phyloP scores from a whole-genome alignment of 2,113 vertebrate species.

The Alectura lathami region DNA sequence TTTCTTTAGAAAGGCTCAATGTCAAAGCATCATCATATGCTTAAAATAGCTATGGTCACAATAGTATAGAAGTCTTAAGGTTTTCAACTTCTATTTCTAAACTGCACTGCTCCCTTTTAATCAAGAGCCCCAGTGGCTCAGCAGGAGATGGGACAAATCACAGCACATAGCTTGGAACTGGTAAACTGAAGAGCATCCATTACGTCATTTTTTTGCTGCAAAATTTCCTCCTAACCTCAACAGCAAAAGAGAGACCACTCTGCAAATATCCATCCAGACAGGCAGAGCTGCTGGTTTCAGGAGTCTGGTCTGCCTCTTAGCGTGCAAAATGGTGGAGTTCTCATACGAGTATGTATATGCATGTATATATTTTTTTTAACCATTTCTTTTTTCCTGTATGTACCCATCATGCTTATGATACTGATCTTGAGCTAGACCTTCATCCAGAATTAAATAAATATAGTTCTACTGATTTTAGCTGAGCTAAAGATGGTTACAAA shows the following conservation, averaged over 20 bases:
- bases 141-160: neutral
- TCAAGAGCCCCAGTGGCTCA: neutral
- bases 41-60: neutral
- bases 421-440: neutral
- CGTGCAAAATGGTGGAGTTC: neutral
- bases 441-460: neutral
- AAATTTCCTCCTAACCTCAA: neutral
- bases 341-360: accelerated
- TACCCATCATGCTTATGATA: neutral
- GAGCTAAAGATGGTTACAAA: neutral
- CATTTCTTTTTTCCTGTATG: neutral
- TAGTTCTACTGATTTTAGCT: neutral
- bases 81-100: neutral
- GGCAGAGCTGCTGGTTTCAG: neutral
- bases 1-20: neutral
- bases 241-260: neutral
- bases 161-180: neutral
- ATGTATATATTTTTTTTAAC: accelerated
- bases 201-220: neutral
- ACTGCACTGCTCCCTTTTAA: neutral
- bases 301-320: neutral
- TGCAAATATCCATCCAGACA: neutral
- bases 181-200: neutral
- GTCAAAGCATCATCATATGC: neutral
- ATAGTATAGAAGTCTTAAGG: neutral